Percentiles rank a stretch among this genome's conserved stretches.
Conservation (phyloP, 2,797 vertebrate species). For the Percopsis omiscomaycus region DNA sequence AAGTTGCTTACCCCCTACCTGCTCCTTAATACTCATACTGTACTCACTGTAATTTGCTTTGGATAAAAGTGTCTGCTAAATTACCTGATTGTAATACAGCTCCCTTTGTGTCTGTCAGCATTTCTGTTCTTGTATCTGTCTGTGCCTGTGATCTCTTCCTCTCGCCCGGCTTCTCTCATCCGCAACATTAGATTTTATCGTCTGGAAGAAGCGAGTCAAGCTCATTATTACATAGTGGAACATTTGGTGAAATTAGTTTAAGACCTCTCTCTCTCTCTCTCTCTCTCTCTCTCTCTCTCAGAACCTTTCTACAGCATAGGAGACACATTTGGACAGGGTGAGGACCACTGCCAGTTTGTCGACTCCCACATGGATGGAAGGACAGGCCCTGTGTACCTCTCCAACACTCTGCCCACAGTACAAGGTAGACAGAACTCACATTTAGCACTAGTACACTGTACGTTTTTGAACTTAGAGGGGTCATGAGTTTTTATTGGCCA, state of each 20-base stretch:
- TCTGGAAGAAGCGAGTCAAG: conserved; percentile 1
- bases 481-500: too few relatives aligned
- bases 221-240: conserved; percentile 3
- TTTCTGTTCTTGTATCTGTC: neutral
- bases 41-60: too few relatives aligned
- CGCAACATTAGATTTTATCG: neutral
- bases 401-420: conserved; percentile 84
- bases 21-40: too few relatives aligned
- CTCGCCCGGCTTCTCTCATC: neutral
- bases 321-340: conserved; percentile 91
- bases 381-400: conserved; percentile 86
- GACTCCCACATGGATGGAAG: conserved; percentile 95
- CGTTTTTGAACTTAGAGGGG: too few relatives aligned
- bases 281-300: conserved; percentile 47
- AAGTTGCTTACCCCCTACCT: too few relatives aligned
- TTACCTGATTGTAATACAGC: too few relatives aligned
- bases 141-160: neutral
- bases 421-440: conserved; percentile 78
- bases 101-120: neutral
- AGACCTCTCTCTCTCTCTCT: neutral
- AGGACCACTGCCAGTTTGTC: conserved; percentile 99
- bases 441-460: neutral
- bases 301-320: conserved; percentile 95
- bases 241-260: conserved; percentile 1
- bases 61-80: too few relatives aligned